These are phyloP conservation scores for Ephestia elutella DNA, from an alignment of 1,140 invertebrate species.

Conservation along the genomic window DNA sequence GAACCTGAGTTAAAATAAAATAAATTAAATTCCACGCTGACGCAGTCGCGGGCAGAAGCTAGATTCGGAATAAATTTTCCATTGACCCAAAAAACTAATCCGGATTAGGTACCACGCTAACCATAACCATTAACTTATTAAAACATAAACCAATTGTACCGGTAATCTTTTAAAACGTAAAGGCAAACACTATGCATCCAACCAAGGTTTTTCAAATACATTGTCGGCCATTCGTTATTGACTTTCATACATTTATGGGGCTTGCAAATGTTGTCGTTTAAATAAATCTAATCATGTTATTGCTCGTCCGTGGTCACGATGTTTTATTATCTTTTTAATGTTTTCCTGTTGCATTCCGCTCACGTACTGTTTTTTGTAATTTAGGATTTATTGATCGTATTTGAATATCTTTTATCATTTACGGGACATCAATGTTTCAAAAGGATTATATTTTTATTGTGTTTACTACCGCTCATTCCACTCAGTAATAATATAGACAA, in stretches of 20 bases:
- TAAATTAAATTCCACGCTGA: too few relatives aligned
- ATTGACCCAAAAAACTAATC: not conserved
- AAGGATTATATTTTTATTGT: too few relatives aligned
- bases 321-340: not conserved
- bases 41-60: too few relatives aligned
- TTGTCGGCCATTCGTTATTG: not conserved
- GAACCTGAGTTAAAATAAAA: too few relatives aligned
- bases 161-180: not conserved
- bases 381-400: too few relatives aligned
- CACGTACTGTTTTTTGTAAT: not conserved
- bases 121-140: not conserved
- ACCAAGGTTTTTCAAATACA: slow-evolving; percentile 1
- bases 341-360: not conserved
- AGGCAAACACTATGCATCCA: not conserved
- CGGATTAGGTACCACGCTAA: not conserved
- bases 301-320: not conserved
- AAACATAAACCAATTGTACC: not conserved
- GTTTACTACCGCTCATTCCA: too few relatives aligned
- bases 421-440: too few relatives aligned
- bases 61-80: too few relatives aligned
- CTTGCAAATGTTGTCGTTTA: not conserved
- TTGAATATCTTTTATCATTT: too few relatives aligned
- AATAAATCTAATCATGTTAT: slow-evolving; percentile 3
- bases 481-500: too few relatives aligned
- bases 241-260: not conserved